Evolutionary conservation across 2,888 invertebrate genomes (phyloP).

Genomic region (Harmothoe impar): DNA sequence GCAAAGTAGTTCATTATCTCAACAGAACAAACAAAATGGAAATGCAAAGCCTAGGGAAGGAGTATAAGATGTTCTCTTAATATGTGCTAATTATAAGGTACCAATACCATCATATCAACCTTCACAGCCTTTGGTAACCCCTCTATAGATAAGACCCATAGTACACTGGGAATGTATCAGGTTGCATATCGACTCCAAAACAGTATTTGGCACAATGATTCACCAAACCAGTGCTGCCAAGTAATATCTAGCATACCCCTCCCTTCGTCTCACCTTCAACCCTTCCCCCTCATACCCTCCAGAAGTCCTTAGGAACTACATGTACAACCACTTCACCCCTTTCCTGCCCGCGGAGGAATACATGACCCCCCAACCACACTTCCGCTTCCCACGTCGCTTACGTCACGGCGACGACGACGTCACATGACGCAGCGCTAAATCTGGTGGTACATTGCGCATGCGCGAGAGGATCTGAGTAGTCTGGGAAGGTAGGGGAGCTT

Average conservation of each 20-base stretch:
- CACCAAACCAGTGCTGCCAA: background rate
- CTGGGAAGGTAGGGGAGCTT: background rate
- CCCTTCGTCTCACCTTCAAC: background rate
- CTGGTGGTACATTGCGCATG: background rate
- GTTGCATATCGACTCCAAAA: background rate
- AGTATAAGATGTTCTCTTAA: too few species aligned
- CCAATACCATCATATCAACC: too few species aligned
- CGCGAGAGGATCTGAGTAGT: background rate
- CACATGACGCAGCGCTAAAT: background rate
- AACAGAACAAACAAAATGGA: too few species aligned
- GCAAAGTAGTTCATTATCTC: too few species aligned
- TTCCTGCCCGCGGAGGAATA: constrained; percentile 26
- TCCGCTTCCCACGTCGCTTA: constrained; percentile 14
- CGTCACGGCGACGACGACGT: constrained; percentile 6
- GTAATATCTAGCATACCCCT: constrained; percentile 10
- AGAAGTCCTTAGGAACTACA: constrained; percentile 3
- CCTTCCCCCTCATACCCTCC: background rate
- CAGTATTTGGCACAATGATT: background rate
- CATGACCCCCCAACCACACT: background rate
- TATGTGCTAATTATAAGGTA: too few species aligned
- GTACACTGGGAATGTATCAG: background rate
- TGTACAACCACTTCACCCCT: constrained; percentile 37
- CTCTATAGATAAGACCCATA: too few species aligned
- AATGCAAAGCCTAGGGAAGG: too few species aligned
- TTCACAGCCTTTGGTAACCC: too few species aligned